Evolutionary conservation across 1,140 invertebrate species (phyloP).

Genomic region (Pachyrhynchus sulphureomaculatus): DNA sequence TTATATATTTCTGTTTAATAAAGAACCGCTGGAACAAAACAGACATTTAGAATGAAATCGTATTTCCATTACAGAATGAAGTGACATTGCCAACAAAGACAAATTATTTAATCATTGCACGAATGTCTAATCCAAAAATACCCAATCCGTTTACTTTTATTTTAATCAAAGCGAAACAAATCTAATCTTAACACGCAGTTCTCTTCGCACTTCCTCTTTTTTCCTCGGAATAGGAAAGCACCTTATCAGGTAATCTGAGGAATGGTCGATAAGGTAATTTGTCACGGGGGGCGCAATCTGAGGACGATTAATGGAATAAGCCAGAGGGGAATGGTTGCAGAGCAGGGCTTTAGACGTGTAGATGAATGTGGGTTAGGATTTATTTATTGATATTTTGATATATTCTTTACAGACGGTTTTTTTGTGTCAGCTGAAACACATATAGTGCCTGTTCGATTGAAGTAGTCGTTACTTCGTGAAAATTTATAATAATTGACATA

Average conservation of each 20-base stretch:
- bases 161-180: slow-evolving; percentile 28
- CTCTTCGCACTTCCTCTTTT: slow-evolving; percentile 15
- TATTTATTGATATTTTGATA: no score
- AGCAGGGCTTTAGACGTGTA: not conserved
- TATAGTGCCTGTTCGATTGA: no score
- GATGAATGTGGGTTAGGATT: no score
- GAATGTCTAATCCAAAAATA: not conserved
- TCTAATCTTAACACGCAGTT: slow-evolving; percentile 26
- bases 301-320: slow-evolving; percentile 31
- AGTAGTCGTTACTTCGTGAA: no score
- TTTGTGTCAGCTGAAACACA: no score
- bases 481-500: no score
- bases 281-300: slow-evolving; percentile 30
- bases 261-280: slow-evolving; percentile 34
- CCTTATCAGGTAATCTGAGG: slow-evolving; percentile 32
- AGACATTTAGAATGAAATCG: no score
- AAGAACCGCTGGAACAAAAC: no score
- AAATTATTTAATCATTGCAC: not conserved
- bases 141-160: slow-evolving; percentile 9
- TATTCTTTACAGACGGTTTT: no score
- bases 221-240: slow-evolving; percentile 15
- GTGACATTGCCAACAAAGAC: not conserved
- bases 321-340: slow-evolving; percentile 16
- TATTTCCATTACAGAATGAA: no score
- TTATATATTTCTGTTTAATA: no score